Evolutionary conservation across 1,140 invertebrate genomes (phyloP), one percentile per base, ranked within the genome.

Genomic region (Asbolus verrucosus): DNA sequence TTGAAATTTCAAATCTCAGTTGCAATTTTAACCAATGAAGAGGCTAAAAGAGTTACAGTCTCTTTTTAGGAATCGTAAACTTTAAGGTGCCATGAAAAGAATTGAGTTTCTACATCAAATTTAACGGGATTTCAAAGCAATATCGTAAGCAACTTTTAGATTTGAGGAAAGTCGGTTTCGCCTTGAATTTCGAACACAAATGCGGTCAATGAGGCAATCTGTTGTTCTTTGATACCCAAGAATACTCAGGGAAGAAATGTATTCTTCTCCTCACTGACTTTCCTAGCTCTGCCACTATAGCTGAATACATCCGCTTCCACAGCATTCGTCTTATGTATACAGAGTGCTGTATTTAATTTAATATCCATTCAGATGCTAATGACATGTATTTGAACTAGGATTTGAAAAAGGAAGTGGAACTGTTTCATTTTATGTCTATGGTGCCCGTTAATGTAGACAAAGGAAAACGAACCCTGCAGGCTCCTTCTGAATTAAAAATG

Each of bases 141-240:
- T 54, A 54, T 54, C 46, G 46, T 54, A 54, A 54, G 46, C 46
- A 54, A 54, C 46, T 54, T 54, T 54, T 54, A 54, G 46, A 54
- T 54, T 54, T 54, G 14, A 27, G 21, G 19, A 54, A 27, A 54
- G 46, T 24, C 46, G 21, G 21, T 21, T 54, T 15, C 19, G 21
- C 3, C 8, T 13, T 13, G 46, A 54, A 27, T 27, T 54, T 54
- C 46, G 21, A 54, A 54, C 46, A 54, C 46, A 54, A 24, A 54
- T 54, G 19, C 46, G 21, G 19, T 54, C 46, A 54, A 54, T 54
- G 46, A 54, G 46, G 46, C 46, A 54, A 54, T 54, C 3, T 54
- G 46, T 54, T 54, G 46, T 54, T 54, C 21, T 54, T 21, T 5
- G 21, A 54, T n/a, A 54, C 21, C 41, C 21, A 27, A 54, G 46